Evolutionary conservation across 1,140 invertebrate genomes (phyloP).

Genomic region (Euura saliciscinereae): DNA sequence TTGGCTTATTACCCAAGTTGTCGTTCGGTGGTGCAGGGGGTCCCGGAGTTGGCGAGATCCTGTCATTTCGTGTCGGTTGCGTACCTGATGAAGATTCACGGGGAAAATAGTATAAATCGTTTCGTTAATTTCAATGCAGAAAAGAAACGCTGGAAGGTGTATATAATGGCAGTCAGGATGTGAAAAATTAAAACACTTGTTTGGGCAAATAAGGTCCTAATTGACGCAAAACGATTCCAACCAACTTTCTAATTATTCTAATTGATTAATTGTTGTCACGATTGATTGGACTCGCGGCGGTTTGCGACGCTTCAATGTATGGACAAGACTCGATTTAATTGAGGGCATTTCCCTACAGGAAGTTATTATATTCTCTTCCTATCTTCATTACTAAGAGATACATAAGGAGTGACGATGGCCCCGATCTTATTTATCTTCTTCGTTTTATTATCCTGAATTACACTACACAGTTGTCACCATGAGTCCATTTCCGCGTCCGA

Average conservation of each 20-base stretch:
- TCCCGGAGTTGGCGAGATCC: not conserved
- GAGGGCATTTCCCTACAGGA: not conserved
- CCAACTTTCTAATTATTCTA: conserved; percentile 3
- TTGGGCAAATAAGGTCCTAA: not conserved
- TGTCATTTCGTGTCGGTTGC: not conserved
- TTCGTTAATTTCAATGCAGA: not conserved
- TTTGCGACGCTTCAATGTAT: not conserved
- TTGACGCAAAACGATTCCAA: not conserved
- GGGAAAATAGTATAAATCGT: not conserved
- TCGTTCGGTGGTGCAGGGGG: not conserved
- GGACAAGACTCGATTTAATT: not conserved
- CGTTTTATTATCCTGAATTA: too few relatives aligned
- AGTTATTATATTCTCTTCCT: not conserved
- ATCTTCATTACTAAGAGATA: not conserved
- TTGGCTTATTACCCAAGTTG: not conserved
- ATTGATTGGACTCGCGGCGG: not conserved
- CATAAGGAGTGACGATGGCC: too few relatives aligned
- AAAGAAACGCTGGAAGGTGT: not conserved
- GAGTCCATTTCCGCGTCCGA: too few relatives aligned
- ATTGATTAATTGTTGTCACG: not conserved
- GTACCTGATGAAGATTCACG: not conserved
- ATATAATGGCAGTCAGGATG: too few relatives aligned
- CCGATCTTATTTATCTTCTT: too few relatives aligned
- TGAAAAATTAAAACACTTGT: too few relatives aligned
- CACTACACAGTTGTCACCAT: too few relatives aligned